Evolutionary conservation across 1,140 invertebrate species (phyloP).

Genomic region (Wiebesia pumilae): DNA sequence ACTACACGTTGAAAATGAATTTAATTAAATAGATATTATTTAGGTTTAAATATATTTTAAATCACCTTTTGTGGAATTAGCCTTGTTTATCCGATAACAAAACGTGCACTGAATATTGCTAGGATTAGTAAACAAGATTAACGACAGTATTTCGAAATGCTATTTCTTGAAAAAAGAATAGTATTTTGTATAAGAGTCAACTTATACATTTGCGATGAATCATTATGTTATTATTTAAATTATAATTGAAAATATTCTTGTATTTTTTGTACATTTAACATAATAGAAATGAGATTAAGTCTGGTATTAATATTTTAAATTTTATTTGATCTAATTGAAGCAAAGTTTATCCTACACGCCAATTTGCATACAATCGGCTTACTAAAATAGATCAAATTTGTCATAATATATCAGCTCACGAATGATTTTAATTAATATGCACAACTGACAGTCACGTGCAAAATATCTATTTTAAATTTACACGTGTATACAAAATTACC

Average conservation of each 20-base stretch:
- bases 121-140: neutral
- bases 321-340: neutral
- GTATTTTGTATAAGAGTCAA: neutral
- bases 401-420: no score
- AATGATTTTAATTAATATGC: no score
- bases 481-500: no score
- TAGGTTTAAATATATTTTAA: neutral
- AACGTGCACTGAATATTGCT: neutral
- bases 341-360: no score
- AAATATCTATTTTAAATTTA: no score
- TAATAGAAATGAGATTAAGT: neutral
- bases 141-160: neutral
- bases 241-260: neutral
- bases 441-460: no score
- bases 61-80: neutral
- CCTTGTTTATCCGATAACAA: neutral
- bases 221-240: neutral
- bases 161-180: neutral
- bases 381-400: no score
- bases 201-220: neutral
- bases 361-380: no score
- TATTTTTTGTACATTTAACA: neutral
- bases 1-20: neutral
- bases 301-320: neutral
- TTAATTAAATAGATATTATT: neutral